A percentile compares a stretch with the other conserved stretches of the same genome.
These are phyloP conservation scores for Nephila pilipes DNA, from an alignment of 1,140 invertebrate genomes.

Conservation along the genomic window DNA sequence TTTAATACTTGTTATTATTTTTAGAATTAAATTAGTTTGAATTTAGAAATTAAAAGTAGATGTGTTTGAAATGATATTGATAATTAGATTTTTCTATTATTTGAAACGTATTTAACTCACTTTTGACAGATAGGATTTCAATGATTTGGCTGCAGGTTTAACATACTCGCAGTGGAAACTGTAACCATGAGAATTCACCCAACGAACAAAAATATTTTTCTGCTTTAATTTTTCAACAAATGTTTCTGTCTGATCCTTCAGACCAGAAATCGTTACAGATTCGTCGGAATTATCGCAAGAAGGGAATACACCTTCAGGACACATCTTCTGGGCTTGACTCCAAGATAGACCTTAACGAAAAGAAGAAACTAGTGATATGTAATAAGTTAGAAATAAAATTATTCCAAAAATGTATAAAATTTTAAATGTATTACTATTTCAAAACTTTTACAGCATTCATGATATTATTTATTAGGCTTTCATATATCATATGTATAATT, in stretches of 20 bases:
- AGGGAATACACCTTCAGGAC: slow-evolving; percentile 89
- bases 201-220: slow-evolving; percentile 92
- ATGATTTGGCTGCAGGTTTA: slow-evolving; percentile 85
- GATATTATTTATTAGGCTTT: too few species aligned
- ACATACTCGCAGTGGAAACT: slow-evolving; percentile 98
- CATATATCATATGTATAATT: too few species aligned
- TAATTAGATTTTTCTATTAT: too few species aligned
- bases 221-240: slow-evolving; percentile 88
- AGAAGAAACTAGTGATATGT: slow-evolving; percentile 74
- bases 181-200: slow-evolving; percentile 92
- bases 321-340: slow-evolving; percentile 89
- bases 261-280: slow-evolving; percentile 96
- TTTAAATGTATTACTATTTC: too few species aligned
- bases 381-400: too few species aligned
- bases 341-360: slow-evolving; percentile 91
- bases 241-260: slow-evolving; percentile 85
- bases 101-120: too few species aligned
- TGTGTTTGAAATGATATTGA: too few species aligned
- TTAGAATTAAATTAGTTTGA: too few species aligned
- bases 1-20: too few species aligned
- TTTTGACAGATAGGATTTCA: slow-evolving; percentile 81
- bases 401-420: too few species aligned
- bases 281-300: slow-evolving; percentile 97
- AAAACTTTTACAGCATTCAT: too few species aligned
- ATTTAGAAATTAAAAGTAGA: too few species aligned